These are phyloP conservation scores for Sebastes minor DNA, from an alignment of 2,797 vertebrate genomes.

Conservation along the genomic window DNA sequence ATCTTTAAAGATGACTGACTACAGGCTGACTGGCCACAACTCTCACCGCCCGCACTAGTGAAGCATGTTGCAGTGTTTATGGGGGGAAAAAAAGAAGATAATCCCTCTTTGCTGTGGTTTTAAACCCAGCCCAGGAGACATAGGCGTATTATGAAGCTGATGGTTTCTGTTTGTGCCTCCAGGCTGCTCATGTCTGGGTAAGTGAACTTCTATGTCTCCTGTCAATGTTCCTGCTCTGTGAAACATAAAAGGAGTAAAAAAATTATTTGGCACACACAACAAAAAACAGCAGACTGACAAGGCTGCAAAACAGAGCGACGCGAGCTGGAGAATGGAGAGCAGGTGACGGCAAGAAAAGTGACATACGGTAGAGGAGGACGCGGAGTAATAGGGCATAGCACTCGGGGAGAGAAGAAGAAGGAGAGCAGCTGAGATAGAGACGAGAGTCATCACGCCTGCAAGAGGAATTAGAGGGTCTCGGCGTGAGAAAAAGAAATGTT, in stretches of 20 bases:
- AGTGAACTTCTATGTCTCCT: constrained; percentile 70
- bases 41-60: constrained; percentile 12
- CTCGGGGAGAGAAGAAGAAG: constrained; percentile 2
- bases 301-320: constrained; percentile 7
- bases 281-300: constrained; percentile 33
- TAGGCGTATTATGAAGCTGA: constrained; percentile 40
- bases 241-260: constrained; percentile 55
- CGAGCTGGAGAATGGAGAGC: constrained; percentile 23
- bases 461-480: constrained; percentile 33
- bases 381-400: constrained; percentile 19
- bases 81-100: constrained; percentile 48
- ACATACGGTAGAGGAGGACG: constrained; percentile 4
- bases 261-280: constrained; percentile 45
- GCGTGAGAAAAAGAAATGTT: constrained; percentile 17
- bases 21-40: constrained; percentile 35
- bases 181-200: constrained; percentile 51
- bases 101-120: constrained; percentile 50
- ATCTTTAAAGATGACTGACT: constrained; percentile 56
- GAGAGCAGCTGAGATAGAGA: constrained; percentile 18
- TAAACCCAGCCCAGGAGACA: constrained; percentile 54
- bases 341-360: constrained; percentile 42
- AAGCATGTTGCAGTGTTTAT: constrained; percentile 52
- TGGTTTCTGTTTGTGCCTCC: constrained; percentile 53
- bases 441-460: constrained; percentile 5
- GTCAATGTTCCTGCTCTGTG: constrained; percentile 39